Percentiles rank a stretch among this genome's conserved stretches.
These are phyloP conservation scores for Scaptomyza graminum DNA, from an alignment of 1,140 invertebrate species.

Conservation along the genomic window DNA sequence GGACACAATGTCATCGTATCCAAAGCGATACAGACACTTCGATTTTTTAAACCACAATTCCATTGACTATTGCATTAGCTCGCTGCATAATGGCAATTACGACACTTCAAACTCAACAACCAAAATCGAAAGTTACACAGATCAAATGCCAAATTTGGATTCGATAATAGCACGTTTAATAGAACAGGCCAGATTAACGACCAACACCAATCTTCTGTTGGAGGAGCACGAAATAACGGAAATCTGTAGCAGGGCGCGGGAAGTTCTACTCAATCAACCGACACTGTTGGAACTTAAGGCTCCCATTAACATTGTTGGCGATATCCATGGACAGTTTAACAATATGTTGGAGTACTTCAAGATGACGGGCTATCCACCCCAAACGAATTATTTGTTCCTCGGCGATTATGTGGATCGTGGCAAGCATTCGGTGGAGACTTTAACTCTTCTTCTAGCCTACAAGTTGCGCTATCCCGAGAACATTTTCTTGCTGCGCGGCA, in stretches of 20 bases:
- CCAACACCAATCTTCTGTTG: conserved; percentile 88
- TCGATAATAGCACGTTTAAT: conserved; percentile 44
- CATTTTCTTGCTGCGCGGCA: conserved; percentile 91
- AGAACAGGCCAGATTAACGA: not conserved
- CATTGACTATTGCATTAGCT: conserved; percentile 21
- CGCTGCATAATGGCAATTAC: not conserved
- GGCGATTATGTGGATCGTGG: conserved; percentile 94
- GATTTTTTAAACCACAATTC: not conserved
- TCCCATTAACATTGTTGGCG: conserved; percentile 98
- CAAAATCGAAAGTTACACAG: not conserved
- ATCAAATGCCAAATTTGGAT: conserved; percentile 27
- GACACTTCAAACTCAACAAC: too few relatives aligned
- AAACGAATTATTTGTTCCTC: conserved; percentile 98
- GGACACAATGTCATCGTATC: conserved; percentile 2
- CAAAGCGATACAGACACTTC: not conserved
- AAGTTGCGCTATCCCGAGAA: conserved; percentile 96
- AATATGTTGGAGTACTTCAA: conserved; percentile 98
- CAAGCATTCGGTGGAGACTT: conserved; percentile 94
- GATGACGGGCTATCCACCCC: conserved; percentile 99
- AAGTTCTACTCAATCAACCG: conserved; percentile 98
- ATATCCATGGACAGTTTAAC: conserved; percentile 99
- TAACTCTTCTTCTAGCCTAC: conserved; percentile 97
- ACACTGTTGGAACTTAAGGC: conserved; percentile 98
- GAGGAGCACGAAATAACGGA: conserved; percentile 97
- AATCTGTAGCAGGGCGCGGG: conserved; percentile 96